A percentile compares a stretch with the other conserved stretches of the same genome.
phyloP scores from a whole-genome alignment of 2,113 vertebrate species.

The Chaetodon auriga region DNA sequence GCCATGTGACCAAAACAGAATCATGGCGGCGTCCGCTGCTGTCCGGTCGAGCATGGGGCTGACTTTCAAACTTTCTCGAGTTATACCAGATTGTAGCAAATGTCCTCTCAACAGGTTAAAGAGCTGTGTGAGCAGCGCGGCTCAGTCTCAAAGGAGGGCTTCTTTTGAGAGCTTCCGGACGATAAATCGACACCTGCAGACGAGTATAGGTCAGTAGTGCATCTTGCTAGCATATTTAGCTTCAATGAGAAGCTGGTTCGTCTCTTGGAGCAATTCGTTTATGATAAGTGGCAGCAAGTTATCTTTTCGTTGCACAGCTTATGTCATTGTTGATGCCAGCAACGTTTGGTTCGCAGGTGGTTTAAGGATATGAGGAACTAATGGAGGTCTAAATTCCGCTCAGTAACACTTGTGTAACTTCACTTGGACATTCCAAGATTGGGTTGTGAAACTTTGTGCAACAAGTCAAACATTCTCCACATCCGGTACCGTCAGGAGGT shows the following conservation, averaged over 20 bases:
- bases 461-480: slow-evolving; percentile 6
- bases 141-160: slow-evolving; percentile 18
- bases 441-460: slow-evolving; percentile 33
- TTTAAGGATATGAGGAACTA: neutral
- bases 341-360: neutral
- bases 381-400: neutral
- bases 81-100: slow-evolving; percentile 68
- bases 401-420: slow-evolving; percentile 60
- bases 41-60: slow-evolving; percentile 78
- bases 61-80: slow-evolving; percentile 78
- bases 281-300: accelerated
- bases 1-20: slow-evolving; percentile 81
- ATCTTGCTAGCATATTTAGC: slow-evolving; percentile 58
- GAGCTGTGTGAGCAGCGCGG: slow-evolving; percentile 31
- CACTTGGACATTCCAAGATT: neutral
- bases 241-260: neutral
- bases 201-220: slow-evolving; percentile 76
- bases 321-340: neutral
- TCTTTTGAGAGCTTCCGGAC: slow-evolving; percentile 62
- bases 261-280: neutral
- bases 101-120: slow-evolving; percentile 73
- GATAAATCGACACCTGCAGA: slow-evolving; percentile 78
- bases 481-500: neutral
- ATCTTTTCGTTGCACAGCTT: accelerated
- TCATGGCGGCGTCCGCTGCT: slow-evolving; percentile 82